Evolutionary conservation across 37 sponge, comb jelly and placozoan genomes (phyloP), one percentile per base, ranked within the genome.

Genomic region (Beroe forskalii): DNA sequence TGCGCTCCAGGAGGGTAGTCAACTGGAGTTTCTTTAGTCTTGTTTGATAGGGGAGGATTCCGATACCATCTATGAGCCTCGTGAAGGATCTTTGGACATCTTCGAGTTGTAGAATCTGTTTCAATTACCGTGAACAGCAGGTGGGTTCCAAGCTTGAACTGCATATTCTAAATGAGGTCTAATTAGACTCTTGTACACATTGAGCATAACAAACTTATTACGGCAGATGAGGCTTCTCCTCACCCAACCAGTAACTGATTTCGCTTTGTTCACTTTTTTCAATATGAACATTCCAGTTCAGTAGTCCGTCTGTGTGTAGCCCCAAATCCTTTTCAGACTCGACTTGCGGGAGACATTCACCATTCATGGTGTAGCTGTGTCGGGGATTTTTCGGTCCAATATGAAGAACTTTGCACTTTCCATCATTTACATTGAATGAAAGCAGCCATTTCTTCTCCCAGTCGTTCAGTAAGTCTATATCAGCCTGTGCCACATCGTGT

Each of bases 401-500:
- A 22, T 72, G 76, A 33, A 72, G 8, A 17, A 72, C 76, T 27
- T 72, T 72, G 76, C 76, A 72, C 23, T 72, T 72, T 3, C 40
- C 40, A 33, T 72, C 76, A 8, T 72, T 72, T 12, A 72, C 76
- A 37, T 72, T 72, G 76, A 72, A 72, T 6, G 28, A 27, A 38
- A 72, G 76, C 8, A 72, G 76, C 76, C 76, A 72, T 1, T 72
- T 27, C 40, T 72, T 17, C 30, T 72, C 76, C 76, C 76, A 72
- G 6, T 72, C 27, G 39, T 35, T 72, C 14, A 72, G 40, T 38
- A 32, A 32, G 8, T 72, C 76, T 4, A 72, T 35, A 38, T 72
- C 76, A 17, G 19, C 76, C 30, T 72, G 76, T 38, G 39, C 76
- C 4, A 36, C 6, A 22, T 72, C 6, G 36, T 72, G 8, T 37